These are phyloP conservation scores for Siphonodentalium dalli DNA, from an alignment of 2,888 invertebrate species.

Conservation along the genomic window DNA sequence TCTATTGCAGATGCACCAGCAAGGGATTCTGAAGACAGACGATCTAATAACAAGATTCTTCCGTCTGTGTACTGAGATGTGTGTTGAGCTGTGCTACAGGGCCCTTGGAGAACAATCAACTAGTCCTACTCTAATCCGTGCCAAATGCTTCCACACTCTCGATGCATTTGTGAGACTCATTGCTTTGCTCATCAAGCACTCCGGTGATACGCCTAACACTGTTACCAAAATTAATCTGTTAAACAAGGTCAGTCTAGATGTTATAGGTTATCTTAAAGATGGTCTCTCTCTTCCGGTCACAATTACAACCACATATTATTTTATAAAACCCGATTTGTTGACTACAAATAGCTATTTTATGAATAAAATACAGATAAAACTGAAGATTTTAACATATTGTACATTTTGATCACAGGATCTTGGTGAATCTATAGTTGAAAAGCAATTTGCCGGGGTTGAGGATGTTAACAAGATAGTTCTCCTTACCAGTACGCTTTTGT, in stretches of 20 bases:
- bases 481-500: too few species aligned
- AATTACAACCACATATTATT: background rate
- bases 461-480: too few species aligned
- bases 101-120: constrained; percentile 75
- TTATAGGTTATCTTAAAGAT: too few species aligned
- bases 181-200: constrained; percentile 85
- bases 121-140: constrained; percentile 73
- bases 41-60: constrained; percentile 97
- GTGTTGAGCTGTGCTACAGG: constrained; percentile 92
- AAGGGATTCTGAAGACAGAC: constrained; percentile 95
- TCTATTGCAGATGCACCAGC: constrained; percentile 82
- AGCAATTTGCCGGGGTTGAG: too few species aligned
- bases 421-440: too few species aligned
- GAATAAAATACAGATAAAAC: too few species aligned
- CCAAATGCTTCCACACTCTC: constrained; percentile 93
- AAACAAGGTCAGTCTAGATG: constrained; percentile 80
- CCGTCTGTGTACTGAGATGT: constrained; percentile 93
- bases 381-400: too few species aligned
- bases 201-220: constrained; percentile 74
- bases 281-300: too few species aligned
- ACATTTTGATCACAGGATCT: too few species aligned
- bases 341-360: too few species aligned
- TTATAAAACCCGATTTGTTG: too few species aligned
- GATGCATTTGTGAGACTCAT: constrained; percentile 95
- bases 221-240: constrained; percentile 95